These are phyloP conservation scores for Spilogale gracilis DNA, from an alignment of 2,113 vertebrate genomes.

Conservation along the genomic window DNA sequence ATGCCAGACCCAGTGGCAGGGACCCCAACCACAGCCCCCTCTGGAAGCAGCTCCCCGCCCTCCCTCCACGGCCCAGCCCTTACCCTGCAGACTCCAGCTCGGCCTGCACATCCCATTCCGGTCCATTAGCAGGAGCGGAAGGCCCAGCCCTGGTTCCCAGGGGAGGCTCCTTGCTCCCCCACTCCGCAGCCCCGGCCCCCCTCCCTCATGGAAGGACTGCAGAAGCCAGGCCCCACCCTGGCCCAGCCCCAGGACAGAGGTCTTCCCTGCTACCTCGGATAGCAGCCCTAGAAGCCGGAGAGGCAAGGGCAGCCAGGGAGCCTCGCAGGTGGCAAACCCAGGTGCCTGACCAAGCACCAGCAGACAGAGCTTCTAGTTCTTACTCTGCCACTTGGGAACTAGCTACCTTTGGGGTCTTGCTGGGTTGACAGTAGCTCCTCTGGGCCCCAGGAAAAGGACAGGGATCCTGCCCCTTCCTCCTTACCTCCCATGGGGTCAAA, in stretches of 20 bases:
- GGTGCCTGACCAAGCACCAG: background rate
- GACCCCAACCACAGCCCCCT: background rate
- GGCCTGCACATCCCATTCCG: background rate
- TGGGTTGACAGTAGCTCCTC: background rate
- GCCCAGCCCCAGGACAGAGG: background rate
- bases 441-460: background rate
- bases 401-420: background rate
- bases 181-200: background rate
- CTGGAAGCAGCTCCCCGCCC: background rate
- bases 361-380: background rate
- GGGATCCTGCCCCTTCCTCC: background rate
- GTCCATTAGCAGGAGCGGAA: constrained; percentile 60
- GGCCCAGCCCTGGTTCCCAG: background rate
- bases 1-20: background rate
- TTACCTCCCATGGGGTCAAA: background rate
- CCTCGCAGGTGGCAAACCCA: fast-evolving
- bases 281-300: background rate
- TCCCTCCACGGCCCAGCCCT: background rate
- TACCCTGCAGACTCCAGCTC: background rate
- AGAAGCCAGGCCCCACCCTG: background rate
- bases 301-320: background rate
- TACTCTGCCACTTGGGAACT: background rate
- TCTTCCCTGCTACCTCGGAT: background rate
- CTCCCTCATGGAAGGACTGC: background rate
- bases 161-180: background rate